Evolutionary conservation across 2,113 vertebrate genomes (phyloP), one percentile per base, ranked within the genome.

Genomic region (Bujurquina vittata): DNA sequence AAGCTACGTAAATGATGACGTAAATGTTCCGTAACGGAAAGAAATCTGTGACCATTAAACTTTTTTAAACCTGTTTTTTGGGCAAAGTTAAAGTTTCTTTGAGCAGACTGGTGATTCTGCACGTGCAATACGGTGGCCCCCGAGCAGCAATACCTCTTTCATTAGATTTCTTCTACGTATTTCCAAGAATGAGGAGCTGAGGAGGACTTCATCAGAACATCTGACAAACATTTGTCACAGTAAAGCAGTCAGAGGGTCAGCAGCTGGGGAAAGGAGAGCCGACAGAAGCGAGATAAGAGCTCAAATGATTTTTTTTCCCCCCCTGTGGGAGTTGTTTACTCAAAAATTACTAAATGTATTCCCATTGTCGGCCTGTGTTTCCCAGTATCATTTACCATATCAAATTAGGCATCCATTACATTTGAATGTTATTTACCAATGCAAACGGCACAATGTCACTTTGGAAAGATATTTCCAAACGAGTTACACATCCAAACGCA

Each of bases 1-100:
- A 69, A 69, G 0, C 15, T 11, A 10, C n/a, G n/a, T 49, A 49
- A 15, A 15, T 0, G 22, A 0, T 26, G 22, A 18, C 4, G 40
- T 12, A 8, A 67, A 49, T 49, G 23, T 49, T 31, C 52, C 23
- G 20, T 31, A 31, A 9, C 26, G 31, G 1, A 31, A 49, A 43
- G 15, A 52, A 69, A 69, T 69, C 15, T 69, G 5, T 29, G 23
- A 29, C 14, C 10, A 43, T 65, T 26, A 65, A 65, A 23, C 37
- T 0, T 23, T 6, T 65, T 46, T 43, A 18, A 0, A 69, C 18
- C 63, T 12, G 49, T 54, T 15, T 52, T 3, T 29, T 29, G 43
- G 23, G 26, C 23, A 69, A 67, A 9, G 1, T 17, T 4, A 67
- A 4, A 49, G 1, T 67, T 46, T 67, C 14, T 35, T 37, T 40